Evolutionary conservation across 2,888 invertebrate species (phyloP), one percentile per base, ranked within the genome.

Genomic region (Gisinianus flammeolus): DNA sequence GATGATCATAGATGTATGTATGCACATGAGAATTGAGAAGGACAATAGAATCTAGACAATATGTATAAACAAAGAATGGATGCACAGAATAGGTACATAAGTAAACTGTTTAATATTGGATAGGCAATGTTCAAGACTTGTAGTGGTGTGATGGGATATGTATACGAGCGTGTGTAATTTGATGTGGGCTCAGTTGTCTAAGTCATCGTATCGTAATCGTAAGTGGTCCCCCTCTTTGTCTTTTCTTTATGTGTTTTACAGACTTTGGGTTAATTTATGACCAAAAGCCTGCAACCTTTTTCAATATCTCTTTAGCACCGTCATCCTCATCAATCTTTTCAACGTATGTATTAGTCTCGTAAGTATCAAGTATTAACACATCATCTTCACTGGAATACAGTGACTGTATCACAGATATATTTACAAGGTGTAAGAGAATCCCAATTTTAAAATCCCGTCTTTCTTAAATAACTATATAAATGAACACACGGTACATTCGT

Each of bases 281-380:
- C 58, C 33, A 62, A 62, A 30, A 62, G 73, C 73, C 73, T n/a
- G 64, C 62, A 64, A 64, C 73, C 64, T n/a, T 22, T 73, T 73
- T 35, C 33, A 35, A n/a, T 24, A 62, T 62, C 73, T 73, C 64
- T 62, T 73, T 62, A 64, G 62, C 73, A 73, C 62, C 73, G 73
- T 62, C 62, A 70, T 73, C 73, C 58, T 64, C 73, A 73, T 73
- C 73, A 73, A 73, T 73, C 73, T 73, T 73, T 73, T 73, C 58
- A 58, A 35, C 19, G 6, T 54, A 3, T 54, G 6, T 54, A 3
- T 54, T 3, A n/a, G 6, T 54, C 8, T 54, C 54, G 16, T 54
- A 54, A 4, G 54, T 54, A 54, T 33, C 24, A 62, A 30, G 58
- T 62, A 73, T 73, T 73, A 73, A 73, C 73, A 73, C 73, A 73